Base-by-base conservation (phyloP, 2,797 vertebrate species). In the Cuniculus paca region DNA sequence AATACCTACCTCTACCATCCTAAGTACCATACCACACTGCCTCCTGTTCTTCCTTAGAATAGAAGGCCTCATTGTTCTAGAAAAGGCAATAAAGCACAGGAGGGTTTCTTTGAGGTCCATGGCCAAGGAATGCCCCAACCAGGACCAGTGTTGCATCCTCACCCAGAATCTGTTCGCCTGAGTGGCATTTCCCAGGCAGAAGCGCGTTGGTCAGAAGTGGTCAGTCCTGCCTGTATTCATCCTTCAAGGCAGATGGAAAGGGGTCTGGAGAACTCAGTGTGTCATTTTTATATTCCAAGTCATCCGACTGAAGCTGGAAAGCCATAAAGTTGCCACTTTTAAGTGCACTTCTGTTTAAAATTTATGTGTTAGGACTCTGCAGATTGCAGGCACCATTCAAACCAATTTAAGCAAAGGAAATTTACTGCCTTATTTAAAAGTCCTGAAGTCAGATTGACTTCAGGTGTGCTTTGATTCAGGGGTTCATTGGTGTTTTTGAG, bases 311-410 rank as follows among this genome's bases (percentile, higher is more conserved):
- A 94, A 79, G 39, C 60, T 68, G 8, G 68, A 92, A 94, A 85
- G 56, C 77, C 50, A 48, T 85, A 74, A 95, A 45, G 2, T 94
- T 78, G 65, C 48, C 13, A 50, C 77, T 84, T 86, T 24, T 39
- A 87, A 93, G 60, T 68, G 39, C 7, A 48, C 34, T 94, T 94
- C 70, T 88, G 75, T 85, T 50, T 58, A 81, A 83, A 58, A 42
- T 89, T 68, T 87, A 85, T 92, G 8, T 31, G 1, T 88, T 28
- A 9, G 50, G 54, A 81, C 34, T 68, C 81, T 50, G 50, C 31
- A 87, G 70, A 54, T 60, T 68, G 2, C 19, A 91, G 79, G 63
- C 60, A 84, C 28, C 6, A 42, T 77, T 86, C 74, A 95, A 91
- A 45, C 45, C 1, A 20, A 58, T 83, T 52, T 77, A 93, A 95